Base-by-base conservation (phyloP, 1,140 invertebrate genomes). In the Proctacanthus coquilletti region DNA sequence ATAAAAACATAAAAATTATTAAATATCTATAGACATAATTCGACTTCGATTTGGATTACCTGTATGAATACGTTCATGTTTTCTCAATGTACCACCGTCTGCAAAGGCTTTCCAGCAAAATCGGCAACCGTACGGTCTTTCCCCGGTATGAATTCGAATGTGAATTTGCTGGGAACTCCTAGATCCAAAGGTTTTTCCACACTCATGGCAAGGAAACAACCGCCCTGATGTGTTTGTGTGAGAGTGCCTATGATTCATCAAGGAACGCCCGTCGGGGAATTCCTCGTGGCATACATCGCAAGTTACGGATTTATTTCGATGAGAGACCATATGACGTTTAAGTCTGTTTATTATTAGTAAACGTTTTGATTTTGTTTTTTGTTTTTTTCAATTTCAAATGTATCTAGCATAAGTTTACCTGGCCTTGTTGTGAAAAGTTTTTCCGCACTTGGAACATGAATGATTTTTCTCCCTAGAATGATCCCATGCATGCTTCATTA, bases 91-190 rank as follows among this genome's bases (percentile, higher is more conserved):
- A 5, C 92, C 94, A 21, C 92, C 93, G 46, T 96, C 96, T 0
- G 94, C 94, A 56, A 98, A 98, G 17, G 93, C 87, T 59, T 98
- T 98, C 71, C 92, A 94, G 61, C 95, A 98, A 59, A 91, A 95
- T n/a, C 79, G 75, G 57, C 94, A 98, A 4, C 78, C 83, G 54
- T 95, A 95, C 0, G 89, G 80, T 27, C 81, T 69, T 49, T 75
- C 72, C 13, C 56, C 56, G 1, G 85, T 89, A 51, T 91, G 85
- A 32, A 86, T 87, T 17, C 86, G 70, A 15, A 87, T 73, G 53
- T 92, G 87, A 47, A 94, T 94, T 60, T 93, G 87, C 41, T 84
- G 80, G 0, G 94, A 81, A 67, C 91, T 96, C 35, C 85, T 68
- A 44, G 80, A 82, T 4, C 80, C 78, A 46, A 84, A 84, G n/a